Base-by-base conservation (phyloP, 1,140 invertebrate genomes). In the Heliothis subflexa region DNA sequence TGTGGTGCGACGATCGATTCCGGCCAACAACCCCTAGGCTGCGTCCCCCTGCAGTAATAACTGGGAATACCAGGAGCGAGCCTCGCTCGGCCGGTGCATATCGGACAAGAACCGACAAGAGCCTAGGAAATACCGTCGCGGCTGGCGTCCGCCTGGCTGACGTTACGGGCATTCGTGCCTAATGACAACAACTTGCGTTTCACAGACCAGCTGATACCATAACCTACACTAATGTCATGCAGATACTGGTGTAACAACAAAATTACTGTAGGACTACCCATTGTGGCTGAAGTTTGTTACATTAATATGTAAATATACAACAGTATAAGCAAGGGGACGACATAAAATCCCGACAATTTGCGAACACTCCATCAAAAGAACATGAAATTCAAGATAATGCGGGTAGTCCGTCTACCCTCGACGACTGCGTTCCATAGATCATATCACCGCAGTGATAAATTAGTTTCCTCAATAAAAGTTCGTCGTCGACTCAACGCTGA, bases 51-150 rank as follows among this genome's bases (percentile, higher is more conserved):
- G 87, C 91, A 84, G 88, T 90, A 91, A 88, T 91, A 89, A 89
- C 90, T 88, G 92, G 92, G 87, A 94, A 93, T 94, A 92, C 92
- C 92, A 92, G 91, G 84, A 90, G 81, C 81, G 79, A 88, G 80
- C 83, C 79, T 82, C 71, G 81, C 78, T 87, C 81, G 82, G 77
- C 77, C 83, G 79, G 78, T 84, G 86, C 85, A 88, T 81, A 88
- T 40, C 85, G 81, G 78, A 75, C 78, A 80, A 49, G 33, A 61
- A 47, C 47, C 82, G 81, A 83, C 81, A n/a, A 83, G 77, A 59
- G 64, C 75, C 28, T 62, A 83, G 92, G 90, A 90, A 93, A 92
- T 91, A 93, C 89, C 91, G 80, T 68, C 59, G 16, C 25, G 61
- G 45, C 66, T 62, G 88, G 90, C 88, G 89, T 75, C 90, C 79